These are phyloP conservation scores for Sitta carolinensis DNA, from an alignment of 2,797 vertebrate genomes.

Conservation along the genomic window DNA sequence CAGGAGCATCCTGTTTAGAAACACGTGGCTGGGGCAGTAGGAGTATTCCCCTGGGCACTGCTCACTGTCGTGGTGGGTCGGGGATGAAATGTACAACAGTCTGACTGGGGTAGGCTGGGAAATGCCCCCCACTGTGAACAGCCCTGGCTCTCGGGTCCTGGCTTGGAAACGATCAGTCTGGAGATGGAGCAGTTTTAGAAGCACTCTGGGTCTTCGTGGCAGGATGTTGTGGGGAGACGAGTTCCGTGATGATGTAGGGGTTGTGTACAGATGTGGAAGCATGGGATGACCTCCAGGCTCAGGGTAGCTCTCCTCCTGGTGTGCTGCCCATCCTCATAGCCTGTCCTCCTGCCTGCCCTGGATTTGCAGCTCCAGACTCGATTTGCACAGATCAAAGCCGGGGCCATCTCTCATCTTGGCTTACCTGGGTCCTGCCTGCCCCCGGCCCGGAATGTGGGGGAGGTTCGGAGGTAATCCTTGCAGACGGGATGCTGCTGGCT, in stretches of 20 bases:
- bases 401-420: not conserved
- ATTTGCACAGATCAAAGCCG: conserved; percentile 11
- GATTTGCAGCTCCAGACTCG: not conserved
- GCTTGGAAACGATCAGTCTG: fast-evolving
- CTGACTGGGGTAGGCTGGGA: not conserved
- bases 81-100: not conserved
- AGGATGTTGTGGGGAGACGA: not conserved
- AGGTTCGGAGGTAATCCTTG: conserved; percentile 33
- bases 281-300: not conserved
- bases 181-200: not conserved
- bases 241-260: fast-evolving
- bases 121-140: not conserved
- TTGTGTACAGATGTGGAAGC: not conserved
- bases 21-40: fast-evolving
- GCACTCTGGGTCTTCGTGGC: fast-evolving
- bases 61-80: fast-evolving
- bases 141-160: not conserved
- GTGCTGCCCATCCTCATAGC: not conserved
- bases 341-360: not conserved
- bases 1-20: not conserved
- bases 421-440: not conserved
- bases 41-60: not conserved
- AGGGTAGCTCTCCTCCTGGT: not conserved
- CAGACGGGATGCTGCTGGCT: not conserved
- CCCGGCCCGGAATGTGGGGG: fast-evolving